Base-by-base conservation (phyloP, 1,140 invertebrate species). In the Drosophila kepulauana region DNA sequence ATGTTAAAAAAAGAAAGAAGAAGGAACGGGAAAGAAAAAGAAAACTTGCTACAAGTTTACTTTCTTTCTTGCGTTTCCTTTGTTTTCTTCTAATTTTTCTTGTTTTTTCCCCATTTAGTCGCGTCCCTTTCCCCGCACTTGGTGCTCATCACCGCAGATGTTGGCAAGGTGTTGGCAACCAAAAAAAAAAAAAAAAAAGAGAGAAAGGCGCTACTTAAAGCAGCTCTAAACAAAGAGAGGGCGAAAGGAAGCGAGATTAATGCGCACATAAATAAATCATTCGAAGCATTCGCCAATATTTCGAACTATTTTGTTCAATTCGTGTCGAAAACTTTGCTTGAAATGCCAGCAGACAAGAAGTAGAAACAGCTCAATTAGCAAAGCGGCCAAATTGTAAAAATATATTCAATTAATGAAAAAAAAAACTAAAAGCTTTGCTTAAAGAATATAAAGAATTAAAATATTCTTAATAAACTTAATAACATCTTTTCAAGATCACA, bases 21-120 rank as follows among this genome's bases (percentile, higher is more conserved):
- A 38, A 38, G 41, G 48, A 33, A 73, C 45, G 28, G 15, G 13
- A 38, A 35, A 16, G 25, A 41, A 46, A 63, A 11, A 52, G 59
- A 30, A 65, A 66, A 82, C 58, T 87, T 79, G 58, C 65, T 79
- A 74, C 79, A 87, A 87, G 72, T 78, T 75, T 77, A 73, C 64
- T 66, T 78, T 46, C 51, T 65, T 75, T 69, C 58, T 16, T 51
- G 16, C 57, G 5, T 68, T 41, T 45, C 20, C 45, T 64, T 64
- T 54, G 49, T 66, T 67, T 69, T 57, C 51, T 51, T 72, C 79
- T 79, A 86, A 79, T 87, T 82, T 82, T 79, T 73, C 20, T 59
- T 64, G 46, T 65, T 70, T 70, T 64, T 65, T 48, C 35, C 30
- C n/a, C 13, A 33, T 61, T 49, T 45, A 15, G 45, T 38, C 46